Evolutionary conservation across 2,797 vertebrate genomes (phyloP), one percentile per base, ranked within the genome.

Genomic region (Silurus aristotelis): DNA sequence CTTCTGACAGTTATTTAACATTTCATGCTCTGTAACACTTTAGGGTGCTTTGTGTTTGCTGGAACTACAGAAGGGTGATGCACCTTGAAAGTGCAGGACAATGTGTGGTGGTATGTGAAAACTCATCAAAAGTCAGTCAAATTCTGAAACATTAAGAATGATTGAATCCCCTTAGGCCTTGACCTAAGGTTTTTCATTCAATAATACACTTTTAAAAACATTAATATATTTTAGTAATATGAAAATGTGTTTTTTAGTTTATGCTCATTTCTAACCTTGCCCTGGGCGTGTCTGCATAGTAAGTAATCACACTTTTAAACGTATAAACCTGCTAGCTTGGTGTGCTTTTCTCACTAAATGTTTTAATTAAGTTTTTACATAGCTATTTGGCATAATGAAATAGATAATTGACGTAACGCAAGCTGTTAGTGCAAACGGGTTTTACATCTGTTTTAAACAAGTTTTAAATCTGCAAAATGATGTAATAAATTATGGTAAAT

Each of bases 1-100:
- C 63, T 82, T n/a, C 79, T 61, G 27, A 48, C 71, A 76, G 52
- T 77, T 83, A 77, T 70, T 58, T 48, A 70, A 71, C n/a, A 31
- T 75, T 76, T 55, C 38, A 38, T 0, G 19, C n/a, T 25, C 43
- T 71, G 19, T 27, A 48, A 63, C 55, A 20, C 43, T 71, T 83
- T 76, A 25, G 25, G 14, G 13, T 63, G 15, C 22, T 70, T 61
- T 60, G 75, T 70, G 14, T 60, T 78, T 19, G 38, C 66, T 85
- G 48, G 7, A 31, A n/a, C 8, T 31, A 38, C 31, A 38, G 31
- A 2, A 38, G 63, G 48, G n/a, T 22, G 46, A 80, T 27, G 43
- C 61, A 66, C 46, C n/a, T 80, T 55, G 22, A 63, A 48, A 46
- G 76, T 15, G 20, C 31, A 43, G 19, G 0, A 1, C 43, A 25